These are phyloP conservation scores for Rutilus rutilus DNA, from an alignment of 2,113 vertebrate genomes.

Conservation along the genomic window DNA sequence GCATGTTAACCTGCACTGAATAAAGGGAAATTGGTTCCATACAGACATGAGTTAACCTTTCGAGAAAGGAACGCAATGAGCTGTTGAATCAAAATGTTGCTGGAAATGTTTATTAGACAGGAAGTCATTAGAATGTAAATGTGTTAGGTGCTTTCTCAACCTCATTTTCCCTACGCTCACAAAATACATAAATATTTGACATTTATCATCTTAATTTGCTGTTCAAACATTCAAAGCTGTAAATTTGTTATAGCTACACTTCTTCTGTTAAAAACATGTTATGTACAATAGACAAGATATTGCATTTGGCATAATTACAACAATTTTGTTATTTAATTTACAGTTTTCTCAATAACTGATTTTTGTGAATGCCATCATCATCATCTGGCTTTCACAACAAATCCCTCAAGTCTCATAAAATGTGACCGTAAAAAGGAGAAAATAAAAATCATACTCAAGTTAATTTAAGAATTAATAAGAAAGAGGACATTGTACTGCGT, in stretches of 20 bases:
- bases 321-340: constrained; percentile 93
- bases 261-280: constrained; percentile 95
- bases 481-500: constrained; percentile 57
- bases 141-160: constrained; percentile 81
- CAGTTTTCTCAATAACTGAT: constrained; percentile 67
- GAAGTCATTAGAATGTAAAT: constrained; percentile 80
- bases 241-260: constrained; percentile 99
- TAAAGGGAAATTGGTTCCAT: neutral
- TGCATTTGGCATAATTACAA: constrained; percentile 99
- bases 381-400: constrained; percentile 72
- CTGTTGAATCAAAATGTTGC: constrained; percentile 69
- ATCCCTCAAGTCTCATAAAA: constrained; percentile 60
- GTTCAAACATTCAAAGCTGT: constrained; percentile 99
- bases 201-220: constrained; percentile 96
- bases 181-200: constrained; percentile 99
- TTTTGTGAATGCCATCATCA: constrained; percentile 65
- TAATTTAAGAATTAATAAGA: constrained; percentile 57
- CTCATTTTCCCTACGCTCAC: constrained; percentile 89
- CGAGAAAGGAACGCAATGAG: constrained; percentile 73
- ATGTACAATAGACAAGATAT: constrained; percentile 99
- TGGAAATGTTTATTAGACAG: constrained; percentile 72
- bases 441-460: constrained; percentile 74
- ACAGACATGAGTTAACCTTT: neutral
- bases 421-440: constrained; percentile 68
- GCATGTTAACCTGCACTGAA: neutral